Evolutionary conservation across 2,888 invertebrate species (phyloP).

Genomic region (Arrhopalites spinosus): DNA sequence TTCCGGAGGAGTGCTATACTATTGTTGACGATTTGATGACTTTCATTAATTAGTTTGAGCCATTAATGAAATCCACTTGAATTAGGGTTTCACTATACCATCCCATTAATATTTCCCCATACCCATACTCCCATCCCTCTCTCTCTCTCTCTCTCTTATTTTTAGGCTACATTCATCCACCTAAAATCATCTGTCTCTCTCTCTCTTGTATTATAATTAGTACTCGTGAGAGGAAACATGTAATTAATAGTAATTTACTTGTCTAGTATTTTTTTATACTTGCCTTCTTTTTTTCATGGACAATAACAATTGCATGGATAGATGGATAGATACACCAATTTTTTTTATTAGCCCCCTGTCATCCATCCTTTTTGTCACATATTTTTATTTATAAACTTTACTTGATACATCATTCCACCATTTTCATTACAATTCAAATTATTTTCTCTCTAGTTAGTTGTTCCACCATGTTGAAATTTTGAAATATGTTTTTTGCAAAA

Average conservation of each 20-base stretch:
- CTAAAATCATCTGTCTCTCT: not conserved
- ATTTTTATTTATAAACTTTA: no score
- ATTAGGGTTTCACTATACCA: not conserved
- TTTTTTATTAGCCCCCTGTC: no score
- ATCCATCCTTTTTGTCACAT: no score
- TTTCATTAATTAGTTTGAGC: conserved; percentile 32
- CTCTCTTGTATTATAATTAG: not conserved
- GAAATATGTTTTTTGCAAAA: no score
- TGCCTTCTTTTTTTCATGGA: no score
- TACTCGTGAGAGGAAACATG: not conserved
- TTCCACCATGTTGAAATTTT: no score
- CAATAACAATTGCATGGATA: no score
- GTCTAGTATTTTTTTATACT: not conserved
- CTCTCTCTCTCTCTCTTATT: not conserved
- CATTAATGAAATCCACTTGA: conserved; percentile 34
- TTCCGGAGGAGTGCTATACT: conserved; percentile 10
- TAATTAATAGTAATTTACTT: not conserved
- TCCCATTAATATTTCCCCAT: conserved; percentile 6
- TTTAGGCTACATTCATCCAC: no score
- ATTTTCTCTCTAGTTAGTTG: no score
- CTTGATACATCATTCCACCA: no score
- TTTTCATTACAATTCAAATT: no score
- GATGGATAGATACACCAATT: no score
- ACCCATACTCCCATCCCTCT: not conserved
- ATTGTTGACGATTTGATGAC: conserved; percentile 32